A percentile compares a stretch with the other conserved stretches of the same genome.
These are phyloP conservation scores for Druceiella hillmani DNA, from an alignment of 2,888 invertebrate genomes.

Conservation along the genomic window DNA sequence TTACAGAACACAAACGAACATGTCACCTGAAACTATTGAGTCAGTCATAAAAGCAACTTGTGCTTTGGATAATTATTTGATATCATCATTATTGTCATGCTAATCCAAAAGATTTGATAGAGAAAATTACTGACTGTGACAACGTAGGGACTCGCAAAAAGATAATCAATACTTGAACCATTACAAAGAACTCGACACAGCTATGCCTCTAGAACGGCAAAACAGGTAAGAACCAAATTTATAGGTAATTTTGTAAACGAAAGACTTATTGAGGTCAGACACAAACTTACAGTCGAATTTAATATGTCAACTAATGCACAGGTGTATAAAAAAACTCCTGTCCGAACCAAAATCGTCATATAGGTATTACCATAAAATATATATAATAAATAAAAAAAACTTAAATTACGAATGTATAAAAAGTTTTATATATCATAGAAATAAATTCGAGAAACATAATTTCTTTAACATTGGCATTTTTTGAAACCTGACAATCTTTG, in stretches of 20 bases:
- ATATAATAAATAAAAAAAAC: too few species aligned
- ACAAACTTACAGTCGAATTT: too few species aligned
- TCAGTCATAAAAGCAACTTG: constrained; percentile 13
- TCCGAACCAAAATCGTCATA: too few species aligned
- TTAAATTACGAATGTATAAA: too few species aligned
- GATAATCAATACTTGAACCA: constrained; percentile 13
- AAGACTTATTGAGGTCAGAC: too few species aligned
- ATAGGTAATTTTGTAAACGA: constrained; percentile 12
- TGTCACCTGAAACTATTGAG: constrained; percentile 9
- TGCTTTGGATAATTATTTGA: constrained; percentile 13
- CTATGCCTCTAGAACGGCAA: constrained; percentile 6
- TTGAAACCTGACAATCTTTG: too few species aligned
- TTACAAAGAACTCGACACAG: constrained; percentile 12
- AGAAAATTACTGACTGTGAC: constrained; percentile 9
- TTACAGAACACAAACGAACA: constrained; percentile 8
- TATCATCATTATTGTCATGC: constrained; percentile 10
- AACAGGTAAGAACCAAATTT: constrained; percentile 11
- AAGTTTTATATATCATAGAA: too few species aligned
- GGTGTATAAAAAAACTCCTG: too few species aligned
- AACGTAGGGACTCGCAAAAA: constrained; percentile 10
- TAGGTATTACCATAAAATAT: too few species aligned
- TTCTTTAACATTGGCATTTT: too few species aligned
- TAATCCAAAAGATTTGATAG: constrained; percentile 10
- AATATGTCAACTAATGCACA: too few species aligned
- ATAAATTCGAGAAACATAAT: too few species aligned